Percentiles rank a stretch among this genome's conserved stretches.
phyloP scores from a whole-genome alignment of 2,797 vertebrate genomes.

The Periparus ater region DNA sequence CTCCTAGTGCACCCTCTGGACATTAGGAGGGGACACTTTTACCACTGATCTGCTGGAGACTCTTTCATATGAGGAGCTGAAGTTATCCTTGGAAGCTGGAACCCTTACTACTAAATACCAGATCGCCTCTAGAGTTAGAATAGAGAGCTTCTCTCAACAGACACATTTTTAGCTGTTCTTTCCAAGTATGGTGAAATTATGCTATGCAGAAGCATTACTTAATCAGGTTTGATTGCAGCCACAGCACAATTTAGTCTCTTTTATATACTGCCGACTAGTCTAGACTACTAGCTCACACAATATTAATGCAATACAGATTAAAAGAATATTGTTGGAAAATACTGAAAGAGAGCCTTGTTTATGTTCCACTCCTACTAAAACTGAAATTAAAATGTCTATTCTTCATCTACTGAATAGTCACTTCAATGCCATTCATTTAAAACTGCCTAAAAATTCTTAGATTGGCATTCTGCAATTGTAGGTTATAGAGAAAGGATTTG shows the following conservation, averaged over 20 bases:
- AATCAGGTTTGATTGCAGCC: constrained; percentile 61
- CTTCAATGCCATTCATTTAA: constrained; percentile 42
- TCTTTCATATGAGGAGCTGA: not conserved
- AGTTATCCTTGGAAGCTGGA: not conserved
- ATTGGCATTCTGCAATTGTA: constrained; percentile 29
- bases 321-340: constrained; percentile 46
- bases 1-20: not conserved
- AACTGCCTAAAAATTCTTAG: constrained; percentile 15
- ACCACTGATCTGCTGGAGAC: not conserved
- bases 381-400: constrained; percentile 54
- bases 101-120: not conserved
- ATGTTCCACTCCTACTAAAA: constrained; percentile 41
- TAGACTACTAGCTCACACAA: constrained; percentile 43
- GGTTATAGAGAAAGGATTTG: constrained; percentile 1
- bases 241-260: constrained; percentile 35
- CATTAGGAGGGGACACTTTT: not conserved
- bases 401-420: constrained; percentile 48
- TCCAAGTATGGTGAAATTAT: constrained; percentile 30
- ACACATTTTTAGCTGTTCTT: constrained; percentile 12
- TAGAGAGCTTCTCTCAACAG: not conserved
- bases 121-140: not conserved
- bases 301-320: constrained; percentile 54
- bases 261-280: constrained; percentile 11
- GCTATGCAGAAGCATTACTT: constrained; percentile 31
- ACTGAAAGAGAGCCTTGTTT: constrained; percentile 45